phyloP scores from a whole-genome alignment of 2,113 vertebrate genomes.

The Oxyura jamaicensis region DNA sequence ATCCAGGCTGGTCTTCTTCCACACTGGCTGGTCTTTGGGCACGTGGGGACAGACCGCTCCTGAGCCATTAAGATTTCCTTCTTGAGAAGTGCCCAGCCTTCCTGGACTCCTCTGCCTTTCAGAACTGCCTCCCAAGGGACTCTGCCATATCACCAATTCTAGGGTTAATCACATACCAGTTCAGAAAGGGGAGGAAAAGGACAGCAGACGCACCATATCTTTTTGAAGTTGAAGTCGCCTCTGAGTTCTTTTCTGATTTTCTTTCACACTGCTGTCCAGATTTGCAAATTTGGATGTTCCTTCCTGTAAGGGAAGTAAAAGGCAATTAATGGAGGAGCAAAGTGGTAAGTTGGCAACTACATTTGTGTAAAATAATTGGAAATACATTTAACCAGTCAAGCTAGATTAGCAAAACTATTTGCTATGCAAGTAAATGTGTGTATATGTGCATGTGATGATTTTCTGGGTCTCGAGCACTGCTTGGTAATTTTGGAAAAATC shows the following conservation, averaged over 20 bases:
- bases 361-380: not conserved
- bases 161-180: not conserved
- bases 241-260: constrained; percentile 94
- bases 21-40: no score
- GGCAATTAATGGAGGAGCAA: not conserved
- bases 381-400: not conserved
- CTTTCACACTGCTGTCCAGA: constrained; percentile 90
- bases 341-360: not conserved
- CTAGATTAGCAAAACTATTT: not conserved
- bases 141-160: not conserved
- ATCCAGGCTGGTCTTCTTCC: no score
- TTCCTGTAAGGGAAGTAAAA: constrained; percentile 79
- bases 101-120: no score
- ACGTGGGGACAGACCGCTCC: no score
- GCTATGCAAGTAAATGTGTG: not conserved
- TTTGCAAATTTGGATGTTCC: constrained; percentile 96
- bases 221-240: constrained; percentile 91
- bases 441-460: fast-evolving
- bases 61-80: no score
- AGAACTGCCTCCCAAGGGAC: no score
- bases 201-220: constrained; percentile 84
- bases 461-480: not conserved
- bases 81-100: no score
- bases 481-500: not conserved
- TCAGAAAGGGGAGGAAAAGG: not conserved